phyloP scores from a whole-genome alignment of 2,797 vertebrate species.

The Phrynocephalus vlangalii region DNA sequence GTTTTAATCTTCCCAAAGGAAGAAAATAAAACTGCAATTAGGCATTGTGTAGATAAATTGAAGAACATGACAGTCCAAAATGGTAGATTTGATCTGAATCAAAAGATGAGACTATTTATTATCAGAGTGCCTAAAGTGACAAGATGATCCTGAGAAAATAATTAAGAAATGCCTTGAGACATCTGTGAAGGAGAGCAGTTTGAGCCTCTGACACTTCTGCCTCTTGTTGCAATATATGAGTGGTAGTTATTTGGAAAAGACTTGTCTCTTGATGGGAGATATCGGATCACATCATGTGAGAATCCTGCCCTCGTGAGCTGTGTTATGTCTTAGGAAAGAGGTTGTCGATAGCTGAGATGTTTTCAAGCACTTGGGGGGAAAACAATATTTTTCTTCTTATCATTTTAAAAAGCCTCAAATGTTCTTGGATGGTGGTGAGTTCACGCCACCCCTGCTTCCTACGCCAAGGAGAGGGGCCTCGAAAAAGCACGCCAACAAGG shows the following conservation, averaged over 20 bases:
- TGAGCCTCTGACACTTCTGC: neutral
- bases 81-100: neutral
- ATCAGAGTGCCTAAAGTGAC: neutral
- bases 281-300: neutral
- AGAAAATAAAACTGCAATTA: neutral
- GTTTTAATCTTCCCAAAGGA: neutral
- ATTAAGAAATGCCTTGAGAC: neutral
- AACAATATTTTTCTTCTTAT: slow-evolving; percentile 53
- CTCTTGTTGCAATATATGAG: neutral
- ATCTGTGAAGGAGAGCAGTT: neutral
- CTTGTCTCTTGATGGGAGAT: neutral
- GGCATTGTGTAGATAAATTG: neutral
- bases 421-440: slow-evolving; percentile 56
- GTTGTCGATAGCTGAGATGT: neutral
- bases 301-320: neutral
- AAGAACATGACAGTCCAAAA: neutral
- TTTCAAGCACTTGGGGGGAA: slow-evolving; percentile 44
- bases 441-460: slow-evolving; percentile 66
- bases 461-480: slow-evolving; percentile 65
- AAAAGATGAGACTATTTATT: neutral
- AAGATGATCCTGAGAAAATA: neutral
- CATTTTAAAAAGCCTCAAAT: slow-evolving; percentile 69
- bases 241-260: no score
- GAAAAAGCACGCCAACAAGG: slow-evolving; percentile 83
- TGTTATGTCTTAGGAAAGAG: neutral